Conservation (phyloP, 1,140 invertebrate genomes). For the Delia radicum region DNA sequence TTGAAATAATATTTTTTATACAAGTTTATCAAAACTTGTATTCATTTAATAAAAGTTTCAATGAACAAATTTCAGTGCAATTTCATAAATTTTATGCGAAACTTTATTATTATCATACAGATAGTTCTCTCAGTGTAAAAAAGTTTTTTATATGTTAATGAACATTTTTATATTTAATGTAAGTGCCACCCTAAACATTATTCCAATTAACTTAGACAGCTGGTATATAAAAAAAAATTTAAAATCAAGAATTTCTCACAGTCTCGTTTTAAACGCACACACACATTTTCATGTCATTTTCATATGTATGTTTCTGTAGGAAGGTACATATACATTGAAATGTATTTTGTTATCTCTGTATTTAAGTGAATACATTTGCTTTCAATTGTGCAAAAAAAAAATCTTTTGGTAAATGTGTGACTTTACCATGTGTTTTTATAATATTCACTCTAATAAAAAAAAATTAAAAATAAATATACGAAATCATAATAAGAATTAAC, state of each 20-base stretch:
- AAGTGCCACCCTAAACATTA: too few relatives aligned
- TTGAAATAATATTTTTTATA: too few relatives aligned
- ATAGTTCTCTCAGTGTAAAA: too few relatives aligned
- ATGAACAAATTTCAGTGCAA: too few relatives aligned
- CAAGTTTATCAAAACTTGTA: too few relatives aligned
- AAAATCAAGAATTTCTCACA: neutral
- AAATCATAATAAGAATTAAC: neutral
- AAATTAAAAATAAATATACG: neutral
- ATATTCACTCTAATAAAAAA: neutral
- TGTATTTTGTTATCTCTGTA: neutral
- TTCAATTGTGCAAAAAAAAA: neutral
- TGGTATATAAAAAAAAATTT: neutral
- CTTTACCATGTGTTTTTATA: neutral
- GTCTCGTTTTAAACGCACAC: neutral
- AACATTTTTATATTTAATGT: too few relatives aligned
- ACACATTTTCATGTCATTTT: neutral
- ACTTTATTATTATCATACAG: too few relatives aligned
- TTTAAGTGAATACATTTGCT: neutral
- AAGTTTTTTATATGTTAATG: too few relatives aligned
- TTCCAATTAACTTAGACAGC: too few relatives aligned
- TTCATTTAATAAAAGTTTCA: too few relatives aligned
- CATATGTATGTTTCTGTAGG: neutral
- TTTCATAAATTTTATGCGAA: too few relatives aligned
- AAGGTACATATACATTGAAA: neutral
- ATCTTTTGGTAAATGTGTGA: neutral